Base-by-base conservation (phyloP, 2,888 invertebrate genomes). In the Nomada hirtipes region DNA sequence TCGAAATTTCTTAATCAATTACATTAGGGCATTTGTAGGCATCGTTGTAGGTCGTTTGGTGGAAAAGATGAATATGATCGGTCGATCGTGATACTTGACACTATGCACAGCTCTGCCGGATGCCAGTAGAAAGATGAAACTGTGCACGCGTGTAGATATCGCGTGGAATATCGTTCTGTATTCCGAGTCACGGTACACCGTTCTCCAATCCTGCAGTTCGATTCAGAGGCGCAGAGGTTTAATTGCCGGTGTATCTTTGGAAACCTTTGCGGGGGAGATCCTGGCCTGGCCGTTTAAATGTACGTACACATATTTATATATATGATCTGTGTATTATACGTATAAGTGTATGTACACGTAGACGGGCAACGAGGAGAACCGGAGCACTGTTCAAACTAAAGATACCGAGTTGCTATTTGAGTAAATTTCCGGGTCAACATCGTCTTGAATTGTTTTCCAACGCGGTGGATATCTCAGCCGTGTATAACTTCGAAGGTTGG, bases 341-440 rank as follows among this genome's bases (percentile, higher is more conserved):
- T 29, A 29, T 29, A 29, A 29, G 29, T 55, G 23, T 57, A 55
- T 42, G 26, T 23, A 59, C 20, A 42, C 42, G 60, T 59, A 60
- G 50, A 11, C 18, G 4, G 3, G 4, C 23, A 20, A 11, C 18
- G 18, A 61, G 20, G 42, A 47, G 63, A 53, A 44, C 42, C 42
- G 11, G 69, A 52, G 53, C 65, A 65, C 64, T 76, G 82, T 82
- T 82, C 82, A 82, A 83, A 76, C 77, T 67, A 44, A 82, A 69
- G 82, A 81, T 82, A 71, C 76, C 72, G 73, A 55, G 67, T 73
- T 69, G 75, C 79, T 70, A 65, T 73, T 79, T 75, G 81, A 82
- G 80, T 70, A 80, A 82, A 81, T 82, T 82, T 65, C 69, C 73
- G 63, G 77, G 82, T 77, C 73, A 77, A 71, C 82, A 73, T 83